Base-by-base conservation (phyloP, 2,888 invertebrate species). In the Napeogenes inachia region DNA sequence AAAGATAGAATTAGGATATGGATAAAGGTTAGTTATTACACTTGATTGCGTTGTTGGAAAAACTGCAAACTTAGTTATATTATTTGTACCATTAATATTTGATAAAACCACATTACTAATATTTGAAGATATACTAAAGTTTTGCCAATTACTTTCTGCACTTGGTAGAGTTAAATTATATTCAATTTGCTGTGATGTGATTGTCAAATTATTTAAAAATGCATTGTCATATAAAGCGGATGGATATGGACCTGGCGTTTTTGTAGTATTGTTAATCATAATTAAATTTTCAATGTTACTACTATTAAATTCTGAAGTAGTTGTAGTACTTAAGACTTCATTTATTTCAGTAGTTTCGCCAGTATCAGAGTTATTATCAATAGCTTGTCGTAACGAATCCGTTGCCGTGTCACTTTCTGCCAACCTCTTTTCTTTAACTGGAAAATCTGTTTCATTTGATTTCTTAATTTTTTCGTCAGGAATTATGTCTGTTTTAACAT, bases 1-100 rank as follows among this genome's bases (percentile, higher is more conserved):
- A 69, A 79, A 69, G 81, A 63, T 57, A 38, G 65, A 75, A 61
- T 74, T 73, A 64, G 80, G 71, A 73, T 85, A 84, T 56, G 75
- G 74, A 63, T 64, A 63, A 60, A 50, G 13, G 50, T 38, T 53
- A n/a, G 33, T 47, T 50, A 13, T 21, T 38, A 50, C 13, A 50
- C 47, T 35, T 58, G 45, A 47, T 54, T 59, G 53, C 30, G 12
- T 59, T 32, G 59, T 13, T 45, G 59, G 54, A 54, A 13, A 53
- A 54, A 59, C 21, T 54, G 54, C n/a, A 4, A 47, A 10, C 2
- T 46, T 57, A 76, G 76, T 62, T 71, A 70, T 35, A 33, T 54
- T 62, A 21, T 50, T 62, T 71, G 74, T 71, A 69, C 70, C 66
- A 68, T 71, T 64, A 70, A 68, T 59, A 32, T 54, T 10, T 56